These are phyloP conservation scores for Vanessa cardui DNA, from an alignment of 2,888 invertebrate genomes.

Conservation along the genomic window DNA sequence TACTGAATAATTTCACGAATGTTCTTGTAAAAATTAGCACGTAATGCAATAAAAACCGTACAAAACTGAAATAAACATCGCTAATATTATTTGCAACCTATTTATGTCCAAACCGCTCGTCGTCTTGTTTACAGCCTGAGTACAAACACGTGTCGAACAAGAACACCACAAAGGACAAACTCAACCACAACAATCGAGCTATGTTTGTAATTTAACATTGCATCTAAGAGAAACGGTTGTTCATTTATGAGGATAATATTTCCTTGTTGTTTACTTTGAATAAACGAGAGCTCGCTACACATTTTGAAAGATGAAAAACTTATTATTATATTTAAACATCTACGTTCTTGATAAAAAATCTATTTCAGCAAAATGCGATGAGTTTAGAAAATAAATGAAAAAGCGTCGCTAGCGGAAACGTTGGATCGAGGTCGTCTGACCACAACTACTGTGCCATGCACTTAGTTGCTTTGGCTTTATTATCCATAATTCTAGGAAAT, in stretches of 20 bases:
- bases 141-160: conserved; percentile 58
- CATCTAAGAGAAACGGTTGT: not conserved
- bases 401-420: conserved; percentile 31
- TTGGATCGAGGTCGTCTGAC: conserved; percentile 35
- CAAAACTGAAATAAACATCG: not conserved
- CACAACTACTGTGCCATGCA: conserved; percentile 33
- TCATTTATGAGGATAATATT: too few species aligned
- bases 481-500: conserved; percentile 32
- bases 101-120: conserved; percentile 38
- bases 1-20: not conserved
- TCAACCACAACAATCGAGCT: conserved; percentile 45
- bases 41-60: not conserved
- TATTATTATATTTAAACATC: too few species aligned
- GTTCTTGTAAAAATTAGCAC: not conserved
- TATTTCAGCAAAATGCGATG: not conserved
- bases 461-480: conserved; percentile 32
- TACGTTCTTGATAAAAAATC: too few species aligned
- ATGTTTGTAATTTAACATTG: conserved; percentile 20
- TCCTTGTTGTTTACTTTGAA: too few species aligned
- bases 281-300: too few species aligned
- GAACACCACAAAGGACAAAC: conserved; percentile 45
- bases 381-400: conserved; percentile 16
- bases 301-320: too few species aligned
- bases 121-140: conserved; percentile 47
- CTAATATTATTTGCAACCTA: conserved; percentile 23